Conservation (phyloP, 2,113 vertebrate genomes). For the Prinia subflava region DNA sequence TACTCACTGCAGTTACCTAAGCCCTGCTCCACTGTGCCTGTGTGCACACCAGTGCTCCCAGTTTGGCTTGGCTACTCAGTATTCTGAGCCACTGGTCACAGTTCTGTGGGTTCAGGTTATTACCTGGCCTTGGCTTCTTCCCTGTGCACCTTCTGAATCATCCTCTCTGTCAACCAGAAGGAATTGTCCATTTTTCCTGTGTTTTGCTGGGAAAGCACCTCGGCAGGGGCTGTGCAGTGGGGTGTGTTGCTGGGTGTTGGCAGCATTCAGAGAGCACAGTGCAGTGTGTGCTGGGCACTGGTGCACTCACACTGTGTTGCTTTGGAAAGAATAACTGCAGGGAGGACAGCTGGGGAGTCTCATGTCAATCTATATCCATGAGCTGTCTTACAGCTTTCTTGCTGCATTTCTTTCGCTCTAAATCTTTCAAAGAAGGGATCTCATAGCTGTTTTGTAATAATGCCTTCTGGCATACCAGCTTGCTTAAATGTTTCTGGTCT, state of each 20-base stretch:
- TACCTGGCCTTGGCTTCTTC: background rate
- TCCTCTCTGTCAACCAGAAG: background rate
- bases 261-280: accelerated
- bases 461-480: conserved; percentile 20
- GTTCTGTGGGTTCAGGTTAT: background rate
- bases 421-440: background rate
- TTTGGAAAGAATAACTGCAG: background rate
- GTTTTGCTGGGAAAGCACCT: background rate
- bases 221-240: background rate
- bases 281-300: accelerated
- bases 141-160: background rate
- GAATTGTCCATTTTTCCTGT: background rate
- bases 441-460: conserved; percentile 14
- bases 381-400: background rate
- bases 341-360: background rate
- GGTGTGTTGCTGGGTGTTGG: background rate
- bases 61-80: background rate
- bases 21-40: background rate
- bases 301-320: background rate
- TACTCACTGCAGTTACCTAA: background rate
- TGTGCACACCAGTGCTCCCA: background rate
- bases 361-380: accelerated
- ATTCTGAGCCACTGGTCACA: background rate
- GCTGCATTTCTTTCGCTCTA: background rate
- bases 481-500: background rate